Base-by-base conservation (phyloP, 30 jellyfish, hydroid and myxozoan genomes). In the Nemopilema nomurai region DNA sequence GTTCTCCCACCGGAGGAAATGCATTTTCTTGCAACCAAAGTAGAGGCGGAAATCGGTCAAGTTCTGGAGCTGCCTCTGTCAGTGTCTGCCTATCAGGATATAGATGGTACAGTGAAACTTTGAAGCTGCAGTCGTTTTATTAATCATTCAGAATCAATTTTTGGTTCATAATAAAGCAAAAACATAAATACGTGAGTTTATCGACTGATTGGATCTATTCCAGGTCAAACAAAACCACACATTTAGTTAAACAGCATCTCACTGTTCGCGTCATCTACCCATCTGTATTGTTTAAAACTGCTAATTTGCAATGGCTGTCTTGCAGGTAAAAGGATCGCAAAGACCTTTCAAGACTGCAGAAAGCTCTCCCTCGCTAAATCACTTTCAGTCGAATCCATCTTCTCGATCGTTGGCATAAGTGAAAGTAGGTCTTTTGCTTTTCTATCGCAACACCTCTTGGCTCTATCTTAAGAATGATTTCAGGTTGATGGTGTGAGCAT, bases 21-120 rank as follows among this genome's bases (percentile, higher is more conserved):
- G 80, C 83, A 76, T 68, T 94, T 94, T 77, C 22, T 86, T 24
- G 90, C 73, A 32, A 41, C 82, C 16, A 87, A 31, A 41, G 97
- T 94, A 7, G 99, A 94, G 82, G 99, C 93, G 16, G 97, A 94
- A 67, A 84, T 94, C 67, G 99, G 97, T 4, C 77, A 78, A 20
- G 65, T 26, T 13, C 53, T 94, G 49, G 85, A n/a, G 24, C 62
- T 94, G 80, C 97, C 96, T 3, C 51, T 94, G 78, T 81, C 97
- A 1, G 90, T 94, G 18, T 57, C 89, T 19, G 97, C 99, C 0
- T 89, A 80, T 74, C 81, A 79, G 24, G 86, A 76, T 23, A 68
- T 71, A 8, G 89, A 86, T 57, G 90, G 96, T 84, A 74, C 31
- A 94, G 77, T 25, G 52, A 57, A 13, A 8, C 63, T 21, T 18